These are phyloP conservation scores for Eristalis tenax DNA, from an alignment of 2,888 invertebrate genomes.

Conservation along the genomic window DNA sequence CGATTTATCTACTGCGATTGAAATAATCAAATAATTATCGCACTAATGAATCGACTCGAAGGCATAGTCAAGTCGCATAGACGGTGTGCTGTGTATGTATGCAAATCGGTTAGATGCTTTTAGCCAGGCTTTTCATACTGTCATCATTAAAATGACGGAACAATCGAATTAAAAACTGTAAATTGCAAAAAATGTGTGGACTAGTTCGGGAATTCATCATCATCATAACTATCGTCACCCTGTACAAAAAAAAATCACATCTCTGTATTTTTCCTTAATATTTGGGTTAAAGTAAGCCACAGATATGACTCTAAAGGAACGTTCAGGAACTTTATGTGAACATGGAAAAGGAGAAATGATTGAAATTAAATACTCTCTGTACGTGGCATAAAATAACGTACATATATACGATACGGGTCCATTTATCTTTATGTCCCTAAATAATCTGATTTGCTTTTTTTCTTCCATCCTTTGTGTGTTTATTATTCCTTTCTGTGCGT, in stretches of 20 bases:
- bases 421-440: conserved; percentile 7
- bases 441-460: background rate
- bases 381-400: background rate
- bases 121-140: background rate
- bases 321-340: background rate
- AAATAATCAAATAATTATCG: conserved; percentile 43
- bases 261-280: background rate
- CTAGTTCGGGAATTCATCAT: background rate
- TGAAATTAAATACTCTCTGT: background rate
- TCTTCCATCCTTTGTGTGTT: background rate
- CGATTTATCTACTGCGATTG: conserved; percentile 7
- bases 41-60: conserved; percentile 44
- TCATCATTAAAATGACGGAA: background rate
- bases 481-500: background rate
- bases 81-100: conserved; percentile 32
- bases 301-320: background rate
- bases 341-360: background rate
- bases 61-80: conserved; percentile 18
- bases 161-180: background rate
- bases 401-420: background rate
- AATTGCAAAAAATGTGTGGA: background rate
- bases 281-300: background rate
- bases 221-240: too few relatives aligned
- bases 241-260: background rate
- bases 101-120: conserved; percentile 24